Conservation (phyloP, 1,140 invertebrate genomes). For the Drosophila serrata region DNA sequence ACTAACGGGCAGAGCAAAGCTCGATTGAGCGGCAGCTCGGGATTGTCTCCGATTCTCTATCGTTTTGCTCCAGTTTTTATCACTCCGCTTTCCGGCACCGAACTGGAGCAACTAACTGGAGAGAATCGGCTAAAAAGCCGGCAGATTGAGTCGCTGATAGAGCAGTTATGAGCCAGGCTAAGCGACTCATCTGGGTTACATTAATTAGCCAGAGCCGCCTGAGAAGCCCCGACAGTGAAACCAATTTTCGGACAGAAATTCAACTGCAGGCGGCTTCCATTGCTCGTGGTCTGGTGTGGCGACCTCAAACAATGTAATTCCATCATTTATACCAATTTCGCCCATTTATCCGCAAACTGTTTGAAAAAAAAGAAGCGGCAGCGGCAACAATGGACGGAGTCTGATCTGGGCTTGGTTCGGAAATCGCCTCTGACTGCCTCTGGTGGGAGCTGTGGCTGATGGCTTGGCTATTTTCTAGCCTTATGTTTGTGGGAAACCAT, state of each 20-base stretch:
- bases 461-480: not conserved
- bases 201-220: conserved; percentile 33
- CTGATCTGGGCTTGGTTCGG: conserved; percentile 53
- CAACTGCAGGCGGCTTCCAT: conserved; percentile 19
- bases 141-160: conserved; percentile 22
- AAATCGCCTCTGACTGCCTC: conserved; percentile 63
- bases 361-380: conserved; percentile 64
- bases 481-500: no score
- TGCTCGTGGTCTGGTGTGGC: conserved; percentile 35
- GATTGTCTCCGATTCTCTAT: conserved; percentile 16
- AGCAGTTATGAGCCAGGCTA: conserved; percentile 46
- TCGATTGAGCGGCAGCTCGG: conserved; percentile 12
- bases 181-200: conserved; percentile 38
- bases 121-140: conserved; percentile 32
- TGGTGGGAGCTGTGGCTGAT: conserved; percentile 25
- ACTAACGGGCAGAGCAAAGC: conserved; percentile 24
- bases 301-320: conserved; percentile 82
- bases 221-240: conserved; percentile 8
- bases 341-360: conserved; percentile 82
- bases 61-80: conserved; percentile 31
- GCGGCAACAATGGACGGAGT: conserved; percentile 35
- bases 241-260: conserved; percentile 32
- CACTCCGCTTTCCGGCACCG: conserved; percentile 18
- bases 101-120: conserved; percentile 44
- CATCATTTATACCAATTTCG: conserved; percentile 84